phyloP scores from a whole-genome alignment of 2,888 invertebrate species.

The Elysia crispata region DNA sequence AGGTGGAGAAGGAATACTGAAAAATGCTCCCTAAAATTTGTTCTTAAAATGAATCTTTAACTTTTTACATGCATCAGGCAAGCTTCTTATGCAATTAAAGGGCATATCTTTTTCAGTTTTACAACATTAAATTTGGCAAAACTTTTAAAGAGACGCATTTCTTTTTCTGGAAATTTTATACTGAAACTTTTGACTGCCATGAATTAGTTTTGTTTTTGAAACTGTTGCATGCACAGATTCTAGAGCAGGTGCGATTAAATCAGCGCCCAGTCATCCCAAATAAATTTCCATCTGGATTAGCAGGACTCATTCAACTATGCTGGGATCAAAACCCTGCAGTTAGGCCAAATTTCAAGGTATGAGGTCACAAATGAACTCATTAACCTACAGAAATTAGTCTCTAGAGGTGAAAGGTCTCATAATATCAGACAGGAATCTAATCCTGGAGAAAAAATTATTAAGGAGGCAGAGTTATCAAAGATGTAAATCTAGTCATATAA shows the following conservation, averaged over 20 bases:
- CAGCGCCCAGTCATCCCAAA: conserved; percentile 67
- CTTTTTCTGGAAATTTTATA: no score
- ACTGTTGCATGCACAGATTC: conserved; percentile 58
- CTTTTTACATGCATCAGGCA: no score
- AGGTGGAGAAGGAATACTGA: no score
- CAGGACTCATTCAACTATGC: conserved; percentile 64
- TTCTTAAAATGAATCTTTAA: no score
- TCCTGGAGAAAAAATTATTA: not conserved
- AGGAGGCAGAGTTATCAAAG: no score
- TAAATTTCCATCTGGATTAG: conserved; percentile 63
- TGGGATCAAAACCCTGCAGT: conserved; percentile 71
- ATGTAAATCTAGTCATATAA: no score
- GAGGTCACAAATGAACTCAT: no score
- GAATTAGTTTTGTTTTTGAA: not conserved
- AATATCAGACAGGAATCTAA: not conserved
- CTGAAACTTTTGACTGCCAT: not conserved
- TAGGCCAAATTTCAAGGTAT: conserved; percentile 69
- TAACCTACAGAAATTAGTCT: not conserved
- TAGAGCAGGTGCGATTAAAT: conserved; percentile 68
- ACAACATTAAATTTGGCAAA: no score
- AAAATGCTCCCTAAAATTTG: no score
- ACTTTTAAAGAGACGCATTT: no score
- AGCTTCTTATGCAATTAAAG: no score
- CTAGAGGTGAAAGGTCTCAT: not conserved
- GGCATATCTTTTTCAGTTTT: no score